Evolutionary conservation across 2,113 vertebrate genomes (phyloP).

Genomic region (Montifringilla adamsi): DNA sequence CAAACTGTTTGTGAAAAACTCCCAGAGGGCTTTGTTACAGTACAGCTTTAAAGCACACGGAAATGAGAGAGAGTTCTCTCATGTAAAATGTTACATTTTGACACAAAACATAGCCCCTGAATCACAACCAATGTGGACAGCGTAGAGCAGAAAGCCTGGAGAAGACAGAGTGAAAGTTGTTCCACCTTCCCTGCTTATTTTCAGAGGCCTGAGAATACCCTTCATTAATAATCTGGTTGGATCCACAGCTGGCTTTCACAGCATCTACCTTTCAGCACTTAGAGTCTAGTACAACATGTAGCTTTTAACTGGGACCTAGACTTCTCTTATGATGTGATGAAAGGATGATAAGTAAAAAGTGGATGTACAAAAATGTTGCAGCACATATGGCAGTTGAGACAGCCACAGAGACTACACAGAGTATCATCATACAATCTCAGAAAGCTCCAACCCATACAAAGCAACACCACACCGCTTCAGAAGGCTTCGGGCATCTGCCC

Average conservation of each 20-base stretch:
- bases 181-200: background rate
- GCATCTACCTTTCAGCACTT: background rate
- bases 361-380: background rate
- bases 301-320: background rate
- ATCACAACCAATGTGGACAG: background rate
- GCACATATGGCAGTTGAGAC: background rate
- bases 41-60: background rate
- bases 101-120: background rate
- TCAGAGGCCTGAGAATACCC: background rate
- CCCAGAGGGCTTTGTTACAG: background rate
- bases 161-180: background rate
- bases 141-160: background rate
- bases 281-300: rapidly evolving
- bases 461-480: background rate
- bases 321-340: background rate
- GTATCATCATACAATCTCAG: background rate
- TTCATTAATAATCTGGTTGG: background rate
- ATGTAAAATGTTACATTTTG: background rate
- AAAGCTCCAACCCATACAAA: background rate
- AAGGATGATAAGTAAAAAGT: background rate
- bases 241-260: background rate
- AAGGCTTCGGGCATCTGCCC: too few relatives aligned
- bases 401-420: background rate
- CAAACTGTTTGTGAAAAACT: background rate
- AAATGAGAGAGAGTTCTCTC: background rate